phyloP scores from a whole-genome alignment of 1,140 invertebrate genomes.

The Heterodera carotae region DNA sequence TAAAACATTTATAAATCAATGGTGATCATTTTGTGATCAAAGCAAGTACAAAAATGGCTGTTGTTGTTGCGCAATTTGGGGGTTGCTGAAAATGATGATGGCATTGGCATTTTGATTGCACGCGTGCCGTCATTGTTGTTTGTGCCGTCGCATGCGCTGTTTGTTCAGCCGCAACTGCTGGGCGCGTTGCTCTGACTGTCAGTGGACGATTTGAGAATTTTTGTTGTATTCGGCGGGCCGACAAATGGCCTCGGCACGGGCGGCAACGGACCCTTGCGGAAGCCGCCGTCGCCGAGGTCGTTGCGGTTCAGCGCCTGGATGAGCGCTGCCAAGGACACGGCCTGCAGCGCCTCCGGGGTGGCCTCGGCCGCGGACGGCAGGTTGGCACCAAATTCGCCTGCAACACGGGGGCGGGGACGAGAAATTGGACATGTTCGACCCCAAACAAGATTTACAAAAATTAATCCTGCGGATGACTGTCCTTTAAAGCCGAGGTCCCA shows the following conservation, averaged over 20 bases:
- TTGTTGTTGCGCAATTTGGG: too few species aligned
- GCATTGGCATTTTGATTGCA: too few species aligned
- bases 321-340: constrained; percentile 40
- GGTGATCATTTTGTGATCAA: too few species aligned
- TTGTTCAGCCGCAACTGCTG: background rate
- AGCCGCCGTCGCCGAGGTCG: constrained; percentile 37
- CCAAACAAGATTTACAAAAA: too few species aligned
- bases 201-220: constrained; percentile 25
- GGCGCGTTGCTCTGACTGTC: too few species aligned
- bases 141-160: background rate
- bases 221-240: constrained; percentile 19
- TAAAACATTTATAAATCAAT: too few species aligned
- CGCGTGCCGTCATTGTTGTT: too few species aligned
- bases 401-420: background rate
- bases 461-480: too few species aligned
- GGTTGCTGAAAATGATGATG: too few species aligned
- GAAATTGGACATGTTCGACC: too few species aligned
- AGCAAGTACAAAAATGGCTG: too few species aligned
- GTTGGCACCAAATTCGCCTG: constrained; percentile 62
- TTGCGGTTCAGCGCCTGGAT: constrained; percentile 48
- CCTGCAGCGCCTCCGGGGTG: constrained; percentile 42
- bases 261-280: constrained; percentile 24
- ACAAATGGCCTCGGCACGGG: background rate
- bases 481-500: too few species aligned
- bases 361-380: constrained; percentile 50